phyloP scores from a whole-genome alignment of 2,888 invertebrate genomes.

The Lasius fuliginosus region DNA sequence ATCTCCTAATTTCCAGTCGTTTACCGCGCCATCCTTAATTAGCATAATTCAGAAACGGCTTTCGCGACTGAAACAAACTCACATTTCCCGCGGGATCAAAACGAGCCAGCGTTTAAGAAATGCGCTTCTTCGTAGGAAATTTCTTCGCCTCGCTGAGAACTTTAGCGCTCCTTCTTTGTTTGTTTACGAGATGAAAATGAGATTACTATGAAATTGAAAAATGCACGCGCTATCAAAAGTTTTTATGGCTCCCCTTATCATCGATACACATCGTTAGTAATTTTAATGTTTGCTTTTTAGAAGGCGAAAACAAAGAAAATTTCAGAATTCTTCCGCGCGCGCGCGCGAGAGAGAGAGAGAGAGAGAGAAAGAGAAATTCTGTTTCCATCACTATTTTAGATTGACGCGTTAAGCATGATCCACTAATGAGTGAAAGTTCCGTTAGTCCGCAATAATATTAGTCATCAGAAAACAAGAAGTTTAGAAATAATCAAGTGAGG shows the following conservation, averaged over 20 bases:
- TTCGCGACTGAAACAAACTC: conserved; percentile 9
- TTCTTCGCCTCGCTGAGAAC: conserved; percentile 14
- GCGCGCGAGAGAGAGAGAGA: too few species aligned
- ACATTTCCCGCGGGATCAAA: conserved; percentile 12
- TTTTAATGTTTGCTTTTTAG: conserved; percentile 37
- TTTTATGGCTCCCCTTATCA: conserved; percentile 26
- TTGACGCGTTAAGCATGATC: background rate
- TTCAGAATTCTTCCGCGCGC: background rate
- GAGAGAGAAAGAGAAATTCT: background rate
- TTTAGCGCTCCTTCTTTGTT: conserved; percentile 37
- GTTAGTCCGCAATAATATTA: background rate
- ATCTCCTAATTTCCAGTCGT: conserved; percentile 52
- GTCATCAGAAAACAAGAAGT: background rate
- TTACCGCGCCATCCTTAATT: conserved; percentile 47
- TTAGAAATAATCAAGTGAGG: background rate
- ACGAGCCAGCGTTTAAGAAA: background rate
- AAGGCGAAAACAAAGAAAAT: too few species aligned
- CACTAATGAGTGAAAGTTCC: background rate
- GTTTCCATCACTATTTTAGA: too few species aligned
- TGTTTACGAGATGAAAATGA: conserved; percentile 34
- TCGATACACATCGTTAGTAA: conserved; percentile 37
- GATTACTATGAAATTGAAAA: conserved; percentile 16
- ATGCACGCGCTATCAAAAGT: conserved; percentile 25
- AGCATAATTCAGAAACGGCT: conserved; percentile 24
- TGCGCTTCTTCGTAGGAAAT: background rate